Conservation (phyloP, 2,888 invertebrate genomes). For the Hedychridium roseum region DNA sequence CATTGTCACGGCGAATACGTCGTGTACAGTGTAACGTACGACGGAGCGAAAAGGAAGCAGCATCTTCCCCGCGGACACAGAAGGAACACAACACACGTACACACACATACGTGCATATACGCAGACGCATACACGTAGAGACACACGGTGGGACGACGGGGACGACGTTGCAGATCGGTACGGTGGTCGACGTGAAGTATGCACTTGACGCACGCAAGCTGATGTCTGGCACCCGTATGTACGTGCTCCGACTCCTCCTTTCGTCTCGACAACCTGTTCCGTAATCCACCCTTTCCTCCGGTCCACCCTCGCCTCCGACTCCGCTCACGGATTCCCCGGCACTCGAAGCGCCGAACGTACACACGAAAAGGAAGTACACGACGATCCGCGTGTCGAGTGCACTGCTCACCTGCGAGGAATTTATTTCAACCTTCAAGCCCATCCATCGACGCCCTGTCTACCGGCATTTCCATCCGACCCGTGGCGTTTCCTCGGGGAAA, state of each 20-base stretch:
- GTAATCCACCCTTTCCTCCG: constrained; percentile 17
- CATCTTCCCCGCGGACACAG: constrained; percentile 1
- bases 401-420: constrained; percentile 20
- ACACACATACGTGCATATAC: constrained; percentile 12
- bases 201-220: constrained; percentile 56
- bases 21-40: no score
- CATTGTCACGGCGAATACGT: neutral
- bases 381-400: constrained; percentile 27
- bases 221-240: constrained; percentile 22
- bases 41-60: no score
- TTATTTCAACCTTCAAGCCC: constrained; percentile 26
- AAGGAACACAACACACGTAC: neutral
- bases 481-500: no score
- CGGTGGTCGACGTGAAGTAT: constrained; percentile 55
- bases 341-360: constrained; percentile 7
- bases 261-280: constrained; percentile 23
- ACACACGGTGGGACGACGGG: constrained; percentile 14
- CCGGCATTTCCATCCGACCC: no score
- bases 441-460: constrained; percentile 1
- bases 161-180: constrained; percentile 26
- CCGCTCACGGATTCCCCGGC: constrained; percentile 4
- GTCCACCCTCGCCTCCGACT: constrained; percentile 7
- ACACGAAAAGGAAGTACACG: constrained; percentile 13
- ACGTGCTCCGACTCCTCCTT: constrained; percentile 4
- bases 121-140: constrained; percentile 23